A percentile compares a stretch with the other conserved stretches of the same genome.
These are phyloP conservation scores for Heliconius erato DNA, from an alignment of 2,888 invertebrate species.

Conservation along the genomic window DNA sequence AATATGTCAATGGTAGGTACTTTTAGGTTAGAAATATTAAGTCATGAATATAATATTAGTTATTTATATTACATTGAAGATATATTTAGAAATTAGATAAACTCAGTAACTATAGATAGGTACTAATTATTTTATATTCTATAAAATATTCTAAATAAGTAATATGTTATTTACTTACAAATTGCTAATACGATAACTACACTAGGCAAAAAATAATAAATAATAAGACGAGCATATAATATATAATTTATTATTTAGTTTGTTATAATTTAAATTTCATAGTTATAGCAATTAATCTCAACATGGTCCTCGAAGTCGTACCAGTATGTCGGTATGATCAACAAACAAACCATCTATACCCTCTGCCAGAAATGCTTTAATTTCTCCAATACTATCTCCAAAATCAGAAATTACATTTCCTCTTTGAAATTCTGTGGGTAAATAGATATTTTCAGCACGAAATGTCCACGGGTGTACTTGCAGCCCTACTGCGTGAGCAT, in stretches of 20 bases:
- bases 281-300: neutral
- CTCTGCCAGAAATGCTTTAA: constrained; percentile 69
- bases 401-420: constrained; percentile 57
- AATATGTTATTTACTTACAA: neutral
- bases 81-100: too few relatives aligned
- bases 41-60: too few relatives aligned
- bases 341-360: constrained; percentile 78
- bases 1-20: too few relatives aligned
- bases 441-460: constrained; percentile 74
- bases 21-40: too few relatives aligned
- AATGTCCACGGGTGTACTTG: constrained; percentile 80
- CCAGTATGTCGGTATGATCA: constrained; percentile 74
- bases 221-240: neutral
- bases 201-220: neutral
- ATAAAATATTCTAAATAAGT: too few relatives aligned
- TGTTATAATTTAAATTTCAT: neutral
- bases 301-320: constrained; percentile 48
- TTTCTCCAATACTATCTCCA: constrained; percentile 70
- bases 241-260: neutral
- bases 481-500: constrained; percentile 72
- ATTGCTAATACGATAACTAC: neutral
- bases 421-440: constrained; percentile 71
- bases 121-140: too few relatives aligned
- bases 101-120: too few relatives aligned
- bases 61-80: too few relatives aligned